Evolutionary conservation across 1,140 invertebrate species (phyloP).

Genomic region (Leptinotarsa texana): DNA sequence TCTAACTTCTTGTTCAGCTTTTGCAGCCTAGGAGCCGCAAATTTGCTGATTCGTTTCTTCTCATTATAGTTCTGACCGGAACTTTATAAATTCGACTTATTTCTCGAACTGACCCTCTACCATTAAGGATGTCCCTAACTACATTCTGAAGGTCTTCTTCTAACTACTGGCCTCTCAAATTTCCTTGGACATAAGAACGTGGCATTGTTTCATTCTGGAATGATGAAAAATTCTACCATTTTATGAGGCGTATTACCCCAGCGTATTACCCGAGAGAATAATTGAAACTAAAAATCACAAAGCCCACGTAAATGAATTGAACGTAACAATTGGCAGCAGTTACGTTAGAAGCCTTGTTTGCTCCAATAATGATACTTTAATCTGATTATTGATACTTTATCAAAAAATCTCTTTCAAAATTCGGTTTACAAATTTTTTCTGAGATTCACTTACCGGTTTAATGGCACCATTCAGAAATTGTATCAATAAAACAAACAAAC

Average conservation of each 20-base stretch:
- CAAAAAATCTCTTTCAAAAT: background rate
- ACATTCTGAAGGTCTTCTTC: background rate
- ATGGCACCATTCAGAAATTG: background rate
- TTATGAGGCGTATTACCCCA: background rate
- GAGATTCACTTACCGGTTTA: background rate
- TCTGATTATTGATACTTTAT: background rate
- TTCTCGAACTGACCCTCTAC: background rate
- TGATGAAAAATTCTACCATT: background rate
- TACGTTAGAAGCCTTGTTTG: background rate
- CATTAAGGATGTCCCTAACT: background rate
- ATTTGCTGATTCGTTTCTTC: background rate
- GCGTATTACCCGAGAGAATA: background rate
- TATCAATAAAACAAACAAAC: background rate
- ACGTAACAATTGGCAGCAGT: background rate
- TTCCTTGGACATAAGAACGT: conserved; percentile 9
- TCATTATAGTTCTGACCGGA: background rate
- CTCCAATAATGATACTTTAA: background rate
- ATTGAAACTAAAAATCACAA: too few species aligned
- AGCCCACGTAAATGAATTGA: too few species aligned
- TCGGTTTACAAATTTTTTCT: background rate
- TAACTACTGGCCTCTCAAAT: conserved; percentile 5
- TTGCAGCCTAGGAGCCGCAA: background rate
- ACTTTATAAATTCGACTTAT: background rate
- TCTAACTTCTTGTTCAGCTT: background rate
- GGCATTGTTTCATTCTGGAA: background rate